These are phyloP conservation scores for Coptodon bakossiorum DNA, from an alignment of 2,113 vertebrate species.

Conservation along the genomic window DNA sequence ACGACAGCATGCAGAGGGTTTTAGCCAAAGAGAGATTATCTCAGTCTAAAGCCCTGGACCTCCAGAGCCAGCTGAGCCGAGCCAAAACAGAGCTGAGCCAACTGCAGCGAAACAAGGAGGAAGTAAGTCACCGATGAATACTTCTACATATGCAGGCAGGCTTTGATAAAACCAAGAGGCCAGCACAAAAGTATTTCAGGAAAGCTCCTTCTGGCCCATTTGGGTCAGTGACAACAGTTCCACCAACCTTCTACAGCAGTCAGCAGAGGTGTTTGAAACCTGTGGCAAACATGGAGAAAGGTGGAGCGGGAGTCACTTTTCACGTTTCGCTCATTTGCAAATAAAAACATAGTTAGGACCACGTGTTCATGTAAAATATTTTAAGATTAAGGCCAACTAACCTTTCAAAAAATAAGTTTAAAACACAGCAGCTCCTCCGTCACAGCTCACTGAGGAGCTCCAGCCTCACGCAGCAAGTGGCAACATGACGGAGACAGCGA, in stretches of 20 bases:
- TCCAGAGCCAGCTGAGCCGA: slow-evolving; percentile 85
- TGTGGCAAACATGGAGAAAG: background rate
- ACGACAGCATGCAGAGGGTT: slow-evolving; percentile 77
- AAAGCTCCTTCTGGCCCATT: background rate
- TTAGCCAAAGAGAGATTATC: slow-evolving; percentile 75
- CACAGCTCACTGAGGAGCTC: rapidly evolving
- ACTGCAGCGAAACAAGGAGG: slow-evolving; percentile 78
- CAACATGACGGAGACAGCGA: rapidly evolving
- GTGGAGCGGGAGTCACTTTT: background rate
- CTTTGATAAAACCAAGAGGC: background rate
- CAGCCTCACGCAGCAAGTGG: background rate
- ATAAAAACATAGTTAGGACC: background rate
- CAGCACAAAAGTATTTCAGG: background rate
- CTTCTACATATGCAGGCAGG: background rate
- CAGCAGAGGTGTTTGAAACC: background rate
- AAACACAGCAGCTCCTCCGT: background rate
- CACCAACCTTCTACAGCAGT: background rate
- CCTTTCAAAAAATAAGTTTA: background rate
- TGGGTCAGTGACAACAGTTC: background rate
- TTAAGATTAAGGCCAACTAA: background rate
- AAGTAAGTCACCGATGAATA: slow-evolving; percentile 54
- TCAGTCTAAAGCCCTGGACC: slow-evolving; percentile 83
- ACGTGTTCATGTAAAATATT: background rate
- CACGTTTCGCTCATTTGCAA: background rate
- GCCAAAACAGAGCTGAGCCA: slow-evolving; percentile 80